Conservation (phyloP, 2,797 vertebrate genomes). For the Pterois miles region DNA sequence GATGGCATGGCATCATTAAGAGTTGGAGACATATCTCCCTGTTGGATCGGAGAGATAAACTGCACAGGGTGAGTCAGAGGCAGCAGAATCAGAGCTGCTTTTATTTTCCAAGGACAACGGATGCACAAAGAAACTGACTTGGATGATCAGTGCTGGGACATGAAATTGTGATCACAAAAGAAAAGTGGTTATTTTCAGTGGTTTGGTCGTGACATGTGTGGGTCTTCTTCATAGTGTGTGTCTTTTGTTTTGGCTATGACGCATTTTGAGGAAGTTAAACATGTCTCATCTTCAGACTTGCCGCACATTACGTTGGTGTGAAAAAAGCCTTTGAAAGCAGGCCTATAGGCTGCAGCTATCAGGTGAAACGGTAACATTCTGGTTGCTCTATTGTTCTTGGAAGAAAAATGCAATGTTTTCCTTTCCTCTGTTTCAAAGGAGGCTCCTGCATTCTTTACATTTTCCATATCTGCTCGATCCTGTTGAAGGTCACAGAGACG, state of each 20-base stretch:
- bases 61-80: conserved; percentile 5
- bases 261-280: neutral
- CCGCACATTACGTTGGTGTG: neutral
- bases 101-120: conserved; percentile 35
- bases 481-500: neutral
- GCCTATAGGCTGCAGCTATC: neutral
- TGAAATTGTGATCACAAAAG: conserved; percentile 15
- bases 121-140: neutral
- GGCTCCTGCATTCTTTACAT: neutral
- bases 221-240: neutral
- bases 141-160: conserved; percentile 5
- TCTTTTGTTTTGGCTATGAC: conserved; percentile 20
- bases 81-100: conserved; percentile 11
- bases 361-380: neutral
- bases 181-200: conserved; percentile 2
- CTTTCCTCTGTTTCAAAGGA: neutral
- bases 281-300: neutral
- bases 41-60: conserved; percentile 40
- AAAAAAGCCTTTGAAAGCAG: neutral
- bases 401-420: neutral
- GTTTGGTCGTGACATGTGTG: conserved; percentile 25
- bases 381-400: neutral
- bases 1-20: conserved; percentile 25
- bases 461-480: neutral
- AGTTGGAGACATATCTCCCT: conserved; percentile 24